phyloP scores from a whole-genome alignment of 2,888 invertebrate genomes.

The Polyploca ridens region DNA sequence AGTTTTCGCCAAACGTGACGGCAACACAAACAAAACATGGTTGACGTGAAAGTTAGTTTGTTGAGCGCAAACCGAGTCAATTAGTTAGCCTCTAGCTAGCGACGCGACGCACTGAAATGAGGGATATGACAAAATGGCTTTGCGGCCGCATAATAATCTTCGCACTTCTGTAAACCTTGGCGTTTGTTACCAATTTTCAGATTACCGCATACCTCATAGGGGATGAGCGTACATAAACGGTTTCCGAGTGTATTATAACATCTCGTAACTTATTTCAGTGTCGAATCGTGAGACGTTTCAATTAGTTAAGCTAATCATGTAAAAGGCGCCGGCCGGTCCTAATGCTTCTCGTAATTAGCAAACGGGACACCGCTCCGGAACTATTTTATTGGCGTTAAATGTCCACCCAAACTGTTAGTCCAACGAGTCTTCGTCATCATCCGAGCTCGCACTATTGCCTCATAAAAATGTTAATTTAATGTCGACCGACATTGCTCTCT shows the following conservation, averaged over 20 bases:
- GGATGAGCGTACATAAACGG: not conserved
- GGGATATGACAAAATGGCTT: not conserved
- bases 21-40: constrained; percentile 47
- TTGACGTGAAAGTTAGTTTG: constrained; percentile 46
- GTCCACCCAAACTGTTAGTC: constrained; percentile 38
- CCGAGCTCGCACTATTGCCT: constrained; percentile 28
- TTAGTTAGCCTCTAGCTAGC: constrained; percentile 33
- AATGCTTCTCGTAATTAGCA: constrained; percentile 69
- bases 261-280: constrained; percentile 26
- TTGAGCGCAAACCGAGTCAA: constrained; percentile 47
- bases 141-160: not conserved
- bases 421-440: constrained; percentile 34
- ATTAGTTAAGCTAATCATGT: constrained; percentile 53
- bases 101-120: not conserved
- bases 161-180: not conserved
- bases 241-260: constrained; percentile 21
- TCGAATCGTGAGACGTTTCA: constrained; percentile 33
- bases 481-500: constrained; percentile 34
- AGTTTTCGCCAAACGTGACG: constrained; percentile 36
- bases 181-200: no score
- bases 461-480: constrained; percentile 53
- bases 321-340: constrained; percentile 54
- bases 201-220: not conserved
- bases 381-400: constrained; percentile 66
- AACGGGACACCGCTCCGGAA: constrained; percentile 59